These are phyloP conservation scores for Pseudobourletiella spinata DNA, from an alignment of 1,140 invertebrate species.

Conservation along the genomic window DNA sequence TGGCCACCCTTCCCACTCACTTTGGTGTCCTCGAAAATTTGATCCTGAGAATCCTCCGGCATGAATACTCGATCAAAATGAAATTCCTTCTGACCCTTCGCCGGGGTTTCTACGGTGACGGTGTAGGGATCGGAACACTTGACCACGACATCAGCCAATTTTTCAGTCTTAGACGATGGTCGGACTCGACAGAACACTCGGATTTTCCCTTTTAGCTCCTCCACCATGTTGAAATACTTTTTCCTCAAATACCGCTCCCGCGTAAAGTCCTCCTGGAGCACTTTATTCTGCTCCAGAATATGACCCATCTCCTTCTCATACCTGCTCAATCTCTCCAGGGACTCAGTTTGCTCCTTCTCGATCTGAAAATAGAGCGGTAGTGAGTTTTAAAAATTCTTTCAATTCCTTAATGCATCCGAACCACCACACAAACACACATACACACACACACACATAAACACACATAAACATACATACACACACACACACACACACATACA, in stretches of 20 bases:
- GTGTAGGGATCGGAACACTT: conserved; percentile 36
- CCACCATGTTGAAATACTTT: conserved; percentile 48
- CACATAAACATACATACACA: too few species aligned
- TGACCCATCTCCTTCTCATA: conserved; percentile 33
- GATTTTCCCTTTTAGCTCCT: conserved; percentile 49
- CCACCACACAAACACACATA: too few species aligned
- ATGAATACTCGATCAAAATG: conserved; percentile 72
- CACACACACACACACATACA: too few species aligned
- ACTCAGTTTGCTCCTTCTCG: conserved; percentile 32
- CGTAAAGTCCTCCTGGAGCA: conserved; percentile 44
- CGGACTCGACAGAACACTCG: conserved; percentile 44
- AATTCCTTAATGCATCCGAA: too few species aligned
- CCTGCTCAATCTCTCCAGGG: conserved; percentile 31
- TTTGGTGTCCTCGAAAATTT: conserved; percentile 45
- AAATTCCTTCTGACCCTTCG: conserved; percentile 49
- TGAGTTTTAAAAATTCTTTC: neutral
- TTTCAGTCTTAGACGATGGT: conserved; percentile 31
- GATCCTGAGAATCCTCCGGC: conserved; percentile 54
- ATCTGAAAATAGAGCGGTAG: conserved; percentile 18
- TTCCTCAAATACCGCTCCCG: conserved; percentile 44
- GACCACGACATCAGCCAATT: conserved; percentile 24
- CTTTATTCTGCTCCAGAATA: conserved; percentile 40
- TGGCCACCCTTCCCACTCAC: too few species aligned
- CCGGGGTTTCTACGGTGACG: conserved; percentile 31
- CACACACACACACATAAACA: too few species aligned